A percentile compares a stretch with the other conserved stretches of the same genome.
phyloP scores from a whole-genome alignment of 2,888 invertebrate species.

The Lasioglossum morio region DNA sequence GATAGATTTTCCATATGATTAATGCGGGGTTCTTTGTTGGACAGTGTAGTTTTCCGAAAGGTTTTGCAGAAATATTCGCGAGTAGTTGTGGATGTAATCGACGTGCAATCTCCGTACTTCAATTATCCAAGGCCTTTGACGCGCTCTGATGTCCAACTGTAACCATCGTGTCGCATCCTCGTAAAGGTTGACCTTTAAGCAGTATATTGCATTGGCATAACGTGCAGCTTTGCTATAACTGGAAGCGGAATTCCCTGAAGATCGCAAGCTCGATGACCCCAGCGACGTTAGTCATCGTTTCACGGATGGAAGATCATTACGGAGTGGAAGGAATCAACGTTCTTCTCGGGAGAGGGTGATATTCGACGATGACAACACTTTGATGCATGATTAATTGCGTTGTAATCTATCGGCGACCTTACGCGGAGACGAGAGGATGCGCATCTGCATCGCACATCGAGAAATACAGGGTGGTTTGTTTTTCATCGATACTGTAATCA shows the following conservation, averaged over 20 bases:
- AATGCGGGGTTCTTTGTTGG: too few relatives aligned
- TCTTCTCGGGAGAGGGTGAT: background rate
- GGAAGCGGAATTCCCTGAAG: constrained; percentile 12
- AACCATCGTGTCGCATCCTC: background rate
- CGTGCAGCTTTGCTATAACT: background rate
- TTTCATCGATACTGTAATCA: background rate
- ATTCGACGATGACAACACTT: background rate
- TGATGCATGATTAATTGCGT: background rate
- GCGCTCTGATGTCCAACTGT: background rate
- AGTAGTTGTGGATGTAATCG: background rate
- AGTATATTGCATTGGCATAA: background rate
- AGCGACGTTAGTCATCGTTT: background rate
- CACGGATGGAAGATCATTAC: background rate
- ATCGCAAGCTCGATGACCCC: constrained; percentile 39
- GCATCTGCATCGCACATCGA: background rate
- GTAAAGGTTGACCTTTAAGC: background rate
- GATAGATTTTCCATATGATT: too few relatives aligned
- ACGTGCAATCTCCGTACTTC: background rate
- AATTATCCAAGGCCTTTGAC: constrained; percentile 9
- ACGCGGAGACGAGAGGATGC: background rate
- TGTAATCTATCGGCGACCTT: background rate
- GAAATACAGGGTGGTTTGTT: background rate
- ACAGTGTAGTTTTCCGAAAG: too few relatives aligned
- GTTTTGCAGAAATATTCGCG: background rate
- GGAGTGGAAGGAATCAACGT: background rate